Conservation (phyloP, 1,140 invertebrate genomes). For the Drosophila quadrilineata region DNA sequence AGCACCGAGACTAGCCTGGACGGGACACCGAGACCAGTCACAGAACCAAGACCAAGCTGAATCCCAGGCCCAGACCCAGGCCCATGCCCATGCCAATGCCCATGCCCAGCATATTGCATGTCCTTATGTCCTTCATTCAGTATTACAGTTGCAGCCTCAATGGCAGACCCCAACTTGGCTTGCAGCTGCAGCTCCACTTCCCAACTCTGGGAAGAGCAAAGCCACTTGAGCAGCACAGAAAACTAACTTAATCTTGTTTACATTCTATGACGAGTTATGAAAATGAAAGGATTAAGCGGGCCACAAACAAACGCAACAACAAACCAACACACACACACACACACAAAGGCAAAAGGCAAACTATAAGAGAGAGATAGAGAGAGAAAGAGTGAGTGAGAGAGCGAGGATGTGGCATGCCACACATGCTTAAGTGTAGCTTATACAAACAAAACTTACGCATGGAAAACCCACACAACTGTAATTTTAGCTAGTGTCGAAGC, state of each 20-base stretch:
- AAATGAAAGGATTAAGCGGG: constrained; percentile 76
- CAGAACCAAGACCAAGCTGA: no score
- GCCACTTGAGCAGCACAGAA: constrained; percentile 74
- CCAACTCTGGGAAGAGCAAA: constrained; percentile 45
- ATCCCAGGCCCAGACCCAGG: not conserved
- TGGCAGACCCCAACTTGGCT: not conserved
- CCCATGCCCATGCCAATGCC: not conserved
- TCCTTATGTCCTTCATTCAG: constrained; percentile 35
- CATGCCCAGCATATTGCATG: constrained; percentile 41
- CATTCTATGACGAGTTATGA: constrained; percentile 79
- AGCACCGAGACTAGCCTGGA: no score
- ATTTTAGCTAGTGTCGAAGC: constrained; percentile 36
- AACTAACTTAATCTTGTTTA: constrained; percentile 78
- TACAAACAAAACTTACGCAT: constrained; percentile 69
- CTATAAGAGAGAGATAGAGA: not conserved
- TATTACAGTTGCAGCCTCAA: not conserved
- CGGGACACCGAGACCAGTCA: no score
- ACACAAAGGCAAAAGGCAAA: constrained; percentile 19
- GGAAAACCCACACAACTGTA: constrained; percentile 41
- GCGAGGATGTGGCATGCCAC: no score
- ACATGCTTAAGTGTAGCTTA: constrained; percentile 62
- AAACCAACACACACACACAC: constrained; percentile 16
- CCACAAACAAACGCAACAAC: constrained; percentile 69
- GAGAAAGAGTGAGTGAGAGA: no score
- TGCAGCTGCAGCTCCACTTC: constrained; percentile 2